Conservation (phyloP, 1,140 invertebrate species). For the Doryteuthis pealeii region DNA sequence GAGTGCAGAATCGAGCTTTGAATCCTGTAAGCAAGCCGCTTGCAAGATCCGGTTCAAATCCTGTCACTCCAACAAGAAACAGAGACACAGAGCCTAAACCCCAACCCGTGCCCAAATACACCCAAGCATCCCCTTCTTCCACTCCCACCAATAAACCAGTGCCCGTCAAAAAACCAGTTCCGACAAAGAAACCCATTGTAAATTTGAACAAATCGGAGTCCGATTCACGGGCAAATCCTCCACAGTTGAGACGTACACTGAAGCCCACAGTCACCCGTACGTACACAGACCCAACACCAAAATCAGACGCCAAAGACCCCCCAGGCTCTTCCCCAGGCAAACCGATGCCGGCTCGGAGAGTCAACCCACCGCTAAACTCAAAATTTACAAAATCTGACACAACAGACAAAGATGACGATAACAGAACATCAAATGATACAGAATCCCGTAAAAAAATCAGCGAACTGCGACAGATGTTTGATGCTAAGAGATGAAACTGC, state of each 20-base stretch:
- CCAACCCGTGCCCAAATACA: not conserved
- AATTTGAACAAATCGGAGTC: not conserved
- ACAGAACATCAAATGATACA: not conserved
- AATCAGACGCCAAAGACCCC: not conserved
- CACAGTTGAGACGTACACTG: not conserved
- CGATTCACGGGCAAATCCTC: not conserved
- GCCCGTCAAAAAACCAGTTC: not conserved
- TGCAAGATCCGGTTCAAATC: not conserved
- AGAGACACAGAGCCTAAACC: not conserved
- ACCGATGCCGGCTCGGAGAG: not conserved
- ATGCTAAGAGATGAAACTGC: not conserved
- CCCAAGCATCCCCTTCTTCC: not conserved
- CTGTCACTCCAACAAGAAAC: not conserved
- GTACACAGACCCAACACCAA: not conserved
- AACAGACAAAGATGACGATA: not conserved
- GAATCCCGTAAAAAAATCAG: slow-evolving; percentile 1
- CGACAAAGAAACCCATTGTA: not conserved
- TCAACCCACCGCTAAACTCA: not conserved
- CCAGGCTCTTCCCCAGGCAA: not conserved
- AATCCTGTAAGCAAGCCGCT: not conserved
- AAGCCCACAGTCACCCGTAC: not conserved
- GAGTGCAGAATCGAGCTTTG: not conserved
- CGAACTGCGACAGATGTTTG: slow-evolving; percentile 3
- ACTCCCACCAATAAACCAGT: not conserved
- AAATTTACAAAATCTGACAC: not conserved